phyloP scores from a whole-genome alignment of 2,888 invertebrate genomes.

The Apodemia zela region DNA sequence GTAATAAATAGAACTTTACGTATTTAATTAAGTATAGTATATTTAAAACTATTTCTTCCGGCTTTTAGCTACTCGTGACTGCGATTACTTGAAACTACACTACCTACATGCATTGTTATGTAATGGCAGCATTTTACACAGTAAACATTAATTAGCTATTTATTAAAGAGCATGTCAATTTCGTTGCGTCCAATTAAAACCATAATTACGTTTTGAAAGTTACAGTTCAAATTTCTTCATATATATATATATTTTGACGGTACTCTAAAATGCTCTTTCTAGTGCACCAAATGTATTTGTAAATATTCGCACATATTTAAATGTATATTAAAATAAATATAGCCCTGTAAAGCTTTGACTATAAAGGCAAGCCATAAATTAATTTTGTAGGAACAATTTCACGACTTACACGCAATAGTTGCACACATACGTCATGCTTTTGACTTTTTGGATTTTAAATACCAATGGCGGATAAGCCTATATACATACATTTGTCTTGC shows the following conservation, averaged over 20 bases:
- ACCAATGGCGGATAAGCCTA: constrained; percentile 26
- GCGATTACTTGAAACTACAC: constrained; percentile 16
- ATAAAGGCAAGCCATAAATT: constrained; percentile 29
- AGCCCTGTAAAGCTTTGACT: constrained; percentile 30
- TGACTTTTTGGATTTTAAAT: constrained; percentile 21
- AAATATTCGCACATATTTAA: constrained; percentile 27
- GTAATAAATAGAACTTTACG: constrained; percentile 35
- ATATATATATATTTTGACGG: neutral
- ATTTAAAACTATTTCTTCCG: constrained; percentile 25
- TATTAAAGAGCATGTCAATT: neutral
- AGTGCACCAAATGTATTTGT: constrained; percentile 21
- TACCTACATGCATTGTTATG: constrained; percentile 1
- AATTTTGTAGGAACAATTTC: constrained; percentile 25
- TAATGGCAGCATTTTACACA: constrained; percentile 4
- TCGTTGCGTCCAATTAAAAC: constrained; percentile 12
- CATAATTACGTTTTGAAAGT: constrained; percentile 1
- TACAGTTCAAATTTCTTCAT: neutral
- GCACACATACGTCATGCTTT: constrained; percentile 12
- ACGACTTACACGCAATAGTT: constrained; percentile 13
- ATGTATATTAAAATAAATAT: constrained; percentile 26
- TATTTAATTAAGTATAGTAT: constrained; percentile 32
- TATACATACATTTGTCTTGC: constrained; percentile 1
- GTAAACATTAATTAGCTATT: neutral
- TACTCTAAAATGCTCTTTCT: constrained; percentile 19
- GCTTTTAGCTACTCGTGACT: neutral